Evolutionary conservation across 1,140 invertebrate species (phyloP).

Genomic region (Drosophila pseudoobscura): DNA sequence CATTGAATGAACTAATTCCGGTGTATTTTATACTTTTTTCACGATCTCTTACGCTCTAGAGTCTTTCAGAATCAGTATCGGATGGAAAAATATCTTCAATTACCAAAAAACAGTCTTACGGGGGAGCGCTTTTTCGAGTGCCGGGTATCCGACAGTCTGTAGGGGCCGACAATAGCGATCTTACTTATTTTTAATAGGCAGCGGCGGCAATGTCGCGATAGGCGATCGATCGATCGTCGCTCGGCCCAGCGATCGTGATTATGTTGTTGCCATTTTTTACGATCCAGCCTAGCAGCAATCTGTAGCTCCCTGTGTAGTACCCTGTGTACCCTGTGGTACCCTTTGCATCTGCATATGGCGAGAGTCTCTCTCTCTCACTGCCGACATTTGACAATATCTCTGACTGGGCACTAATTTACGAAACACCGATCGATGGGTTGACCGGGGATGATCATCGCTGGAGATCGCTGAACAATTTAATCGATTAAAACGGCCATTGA

Average conservation of each 20-base stretch:
- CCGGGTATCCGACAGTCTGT: background rate
- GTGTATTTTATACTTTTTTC: too few relatives aligned
- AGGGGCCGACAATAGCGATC: background rate
- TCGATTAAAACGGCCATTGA: conserved; percentile 52
- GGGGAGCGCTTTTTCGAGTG: too few relatives aligned
- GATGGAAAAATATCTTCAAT: too few relatives aligned
- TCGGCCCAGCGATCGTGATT: conserved; percentile 48
- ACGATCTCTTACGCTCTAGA: too few relatives aligned
- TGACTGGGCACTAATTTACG: conserved; percentile 73
- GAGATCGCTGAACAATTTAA: conserved; percentile 48
- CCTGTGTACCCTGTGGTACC: background rate
- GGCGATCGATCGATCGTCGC: conserved; percentile 39
- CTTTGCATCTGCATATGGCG: conserved; percentile 14
- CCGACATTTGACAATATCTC: conserved; percentile 64
- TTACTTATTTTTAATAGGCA: conserved; percentile 53
- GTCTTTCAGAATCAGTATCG: too few relatives aligned
- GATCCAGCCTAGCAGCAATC: conserved; percentile 54
- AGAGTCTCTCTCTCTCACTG: conserved; percentile 1
- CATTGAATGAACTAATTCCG: too few relatives aligned
- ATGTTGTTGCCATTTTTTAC: conserved; percentile 76
- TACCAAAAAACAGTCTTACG: too few relatives aligned
- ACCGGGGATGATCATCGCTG: background rate
- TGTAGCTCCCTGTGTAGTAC: conserved; percentile 18
- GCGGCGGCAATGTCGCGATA: conserved; percentile 49
- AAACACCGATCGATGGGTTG: conserved; percentile 51